These are phyloP conservation scores for Drosophila melanosoma DNA, from an alignment of 2,888 invertebrate species.

Conservation along the genomic window DNA sequence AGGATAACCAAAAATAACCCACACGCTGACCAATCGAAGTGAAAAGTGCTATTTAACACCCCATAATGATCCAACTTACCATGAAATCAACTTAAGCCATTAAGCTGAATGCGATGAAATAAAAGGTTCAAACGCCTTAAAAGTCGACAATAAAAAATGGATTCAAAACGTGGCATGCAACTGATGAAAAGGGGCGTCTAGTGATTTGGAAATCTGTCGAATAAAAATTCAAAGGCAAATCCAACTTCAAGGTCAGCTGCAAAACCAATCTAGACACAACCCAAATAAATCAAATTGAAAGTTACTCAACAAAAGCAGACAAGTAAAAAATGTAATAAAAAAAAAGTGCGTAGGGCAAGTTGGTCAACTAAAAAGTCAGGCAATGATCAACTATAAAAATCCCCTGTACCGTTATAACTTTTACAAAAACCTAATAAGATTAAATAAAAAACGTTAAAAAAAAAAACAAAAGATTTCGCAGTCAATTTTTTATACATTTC, in stretches of 20 bases:
- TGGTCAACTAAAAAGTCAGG: neutral
- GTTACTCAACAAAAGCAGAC: neutral
- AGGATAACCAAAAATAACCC: slow-evolving; percentile 31
- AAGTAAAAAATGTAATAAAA: neutral
- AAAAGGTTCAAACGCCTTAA: slow-evolving; percentile 7
- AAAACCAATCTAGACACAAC: slow-evolving; percentile 2
- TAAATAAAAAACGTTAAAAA: neutral
- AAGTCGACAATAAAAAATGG: neutral
- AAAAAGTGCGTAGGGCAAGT: neutral
- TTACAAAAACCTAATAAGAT: neutral
- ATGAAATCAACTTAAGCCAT: slow-evolving; percentile 6
- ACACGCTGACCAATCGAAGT: slow-evolving; percentile 26
- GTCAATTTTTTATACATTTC: neutral
- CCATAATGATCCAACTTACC: slow-evolving; percentile 8
- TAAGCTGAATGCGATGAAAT: neutral
- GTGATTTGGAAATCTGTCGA: neutral
- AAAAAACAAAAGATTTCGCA: neutral
- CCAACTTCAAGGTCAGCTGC: slow-evolving; percentile 27
- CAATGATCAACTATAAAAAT: neutral
- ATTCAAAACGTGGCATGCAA: neutral
- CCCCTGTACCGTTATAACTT: neutral
- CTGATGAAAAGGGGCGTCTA: neutral
- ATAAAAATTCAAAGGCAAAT: slow-evolving; percentile 9
- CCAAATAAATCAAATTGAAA: neutral
- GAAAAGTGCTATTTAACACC: slow-evolving; percentile 37